phyloP scores from a whole-genome alignment of 30 jellyfish, hydroid and myxozoan genomes.

The Chrysaora quinquecirrha region DNA sequence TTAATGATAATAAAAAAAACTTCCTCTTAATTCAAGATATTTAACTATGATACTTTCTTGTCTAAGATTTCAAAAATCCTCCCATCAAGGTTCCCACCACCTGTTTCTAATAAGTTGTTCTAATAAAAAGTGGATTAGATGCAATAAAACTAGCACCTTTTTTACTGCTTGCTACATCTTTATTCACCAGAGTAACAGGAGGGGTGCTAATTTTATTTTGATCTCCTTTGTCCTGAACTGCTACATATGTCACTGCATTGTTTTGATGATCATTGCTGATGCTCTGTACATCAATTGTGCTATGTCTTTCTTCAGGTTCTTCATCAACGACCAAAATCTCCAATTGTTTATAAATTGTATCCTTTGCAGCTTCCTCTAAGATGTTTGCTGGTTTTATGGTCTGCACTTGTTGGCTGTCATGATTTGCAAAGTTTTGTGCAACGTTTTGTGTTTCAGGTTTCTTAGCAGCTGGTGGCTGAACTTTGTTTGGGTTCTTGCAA shows the following conservation, averaged over 20 bases:
- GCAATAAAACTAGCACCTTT: too few relatives aligned
- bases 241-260: constrained; percentile 44
- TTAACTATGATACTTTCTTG: too few relatives aligned
- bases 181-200: constrained; percentile 9
- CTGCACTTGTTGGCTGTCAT: not conserved
- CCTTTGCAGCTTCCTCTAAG: constrained; percentile 91
- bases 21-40: too few relatives aligned
- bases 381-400: constrained; percentile 67
- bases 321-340: constrained; percentile 68
- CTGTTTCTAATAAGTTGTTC: too few relatives aligned
- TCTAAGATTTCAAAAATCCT: too few relatives aligned
- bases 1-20: too few relatives aligned
- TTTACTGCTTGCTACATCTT: not conserved
- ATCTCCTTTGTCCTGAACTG: constrained; percentile 32
- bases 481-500: constrained; percentile 52
- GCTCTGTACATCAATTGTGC: constrained; percentile 72
- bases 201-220: constrained; percentile 29
- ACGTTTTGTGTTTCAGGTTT: not conserved
- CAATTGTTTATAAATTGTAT: constrained; percentile 77
- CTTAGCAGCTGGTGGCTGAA: constrained; percentile 36
- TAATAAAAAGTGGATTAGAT: too few relatives aligned
- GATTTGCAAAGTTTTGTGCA: not conserved
- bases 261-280: constrained; percentile 49
- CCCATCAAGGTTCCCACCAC: too few relatives aligned
- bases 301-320: constrained; percentile 53